Percentiles rank a stretch among this genome's conserved stretches.
Conservation (phyloP, 2,888 invertebrate genomes). For the Trypoxylon attenuatum region DNA sequence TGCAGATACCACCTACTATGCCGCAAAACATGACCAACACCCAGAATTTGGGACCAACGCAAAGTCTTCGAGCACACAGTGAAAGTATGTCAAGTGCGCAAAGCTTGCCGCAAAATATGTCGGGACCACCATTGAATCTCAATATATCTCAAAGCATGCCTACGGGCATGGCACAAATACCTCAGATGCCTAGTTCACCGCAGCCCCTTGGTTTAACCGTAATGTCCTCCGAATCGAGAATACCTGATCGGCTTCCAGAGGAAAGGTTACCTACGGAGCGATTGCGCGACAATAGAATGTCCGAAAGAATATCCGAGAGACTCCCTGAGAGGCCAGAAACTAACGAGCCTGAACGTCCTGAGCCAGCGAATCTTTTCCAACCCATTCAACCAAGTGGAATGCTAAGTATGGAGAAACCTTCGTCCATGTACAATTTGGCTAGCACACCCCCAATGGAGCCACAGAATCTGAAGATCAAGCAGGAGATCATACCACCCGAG, state of each 20-base stretch:
- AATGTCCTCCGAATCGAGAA: constrained; percentile 58
- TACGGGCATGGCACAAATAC: constrained; percentile 65
- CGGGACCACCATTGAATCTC: constrained; percentile 67
- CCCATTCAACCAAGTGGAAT: constrained; percentile 67
- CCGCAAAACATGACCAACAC: constrained; percentile 51
- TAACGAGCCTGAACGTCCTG: constrained; percentile 57
- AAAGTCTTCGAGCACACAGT: constrained; percentile 47
- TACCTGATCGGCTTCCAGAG: constrained; percentile 62
- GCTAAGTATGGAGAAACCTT: constrained; percentile 59
- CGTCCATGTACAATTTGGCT: constrained; percentile 63
- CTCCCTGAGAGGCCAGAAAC: constrained; percentile 49
- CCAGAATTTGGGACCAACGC: constrained; percentile 50
- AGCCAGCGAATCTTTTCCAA: constrained; percentile 68
- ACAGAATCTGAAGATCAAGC: constrained; percentile 84
- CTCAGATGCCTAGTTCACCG: constrained; percentile 65
- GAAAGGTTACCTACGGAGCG: constrained; percentile 52
- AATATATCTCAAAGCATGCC: constrained; percentile 70
- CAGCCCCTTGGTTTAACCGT: constrained; percentile 70
- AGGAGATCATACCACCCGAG: constrained; percentile 79
- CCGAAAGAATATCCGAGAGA: constrained; percentile 27
- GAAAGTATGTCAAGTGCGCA: constrained; percentile 51
- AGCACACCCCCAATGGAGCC: constrained; percentile 77
- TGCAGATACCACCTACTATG: constrained; percentile 59
- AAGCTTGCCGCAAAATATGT: constrained; percentile 49
- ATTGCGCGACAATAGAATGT: constrained; percentile 44